Base-by-base conservation (phyloP, 35 echinoderm and acorn worm species). In the Lytechinus pictus region DNA sequence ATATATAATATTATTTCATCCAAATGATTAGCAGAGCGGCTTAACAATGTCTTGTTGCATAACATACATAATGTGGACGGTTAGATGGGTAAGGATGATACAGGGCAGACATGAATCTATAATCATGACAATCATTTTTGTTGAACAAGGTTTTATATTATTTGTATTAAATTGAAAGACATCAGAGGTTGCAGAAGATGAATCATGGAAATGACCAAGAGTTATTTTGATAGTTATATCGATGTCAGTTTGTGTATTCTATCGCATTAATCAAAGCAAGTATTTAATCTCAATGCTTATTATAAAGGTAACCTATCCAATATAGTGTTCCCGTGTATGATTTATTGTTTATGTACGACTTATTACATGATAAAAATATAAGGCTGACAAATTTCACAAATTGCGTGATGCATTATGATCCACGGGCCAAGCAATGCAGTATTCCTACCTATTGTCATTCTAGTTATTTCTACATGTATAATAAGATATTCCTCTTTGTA, bases 191-290 rank as follows among this genome's bases (percentile, higher is more conserved):
- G 61, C 24, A 21, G 61, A n/a, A 79, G 66, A 79, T 79, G 19
- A 79, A 79, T n/a, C n/a, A 79, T 24, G 6, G 19, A 16, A 79
- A 79, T 24, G 12, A 24, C 21, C 14, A 79, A 7, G 10, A 60
- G 57, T 60, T 60, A n/a, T 24, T 79, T 24, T 16, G 66, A 79
- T 7, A 79, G 66, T 24, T 24, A 79, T 79, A 24, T 24, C 19
- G 21, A 79, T 16, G 66, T 79, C 66, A 79, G 19, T 44, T 79
- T 79, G 4, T 27, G 66, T 79, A 79, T 79, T 79, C 2, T 79
- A 79, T 79, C 66, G 66, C n/a, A 79, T 79, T 79, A 79, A 79
- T 79, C 66, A 79, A 79, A 79, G 66, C 14, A 24, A 79, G n/a
- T 79, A 24, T 24, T 24, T 79, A 16, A 79, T 79, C 66, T 79